Percentiles rank a stretch among this genome's conserved stretches.
Conservation (phyloP, 2,888 invertebrate species). For the Timema cristinae region DNA sequence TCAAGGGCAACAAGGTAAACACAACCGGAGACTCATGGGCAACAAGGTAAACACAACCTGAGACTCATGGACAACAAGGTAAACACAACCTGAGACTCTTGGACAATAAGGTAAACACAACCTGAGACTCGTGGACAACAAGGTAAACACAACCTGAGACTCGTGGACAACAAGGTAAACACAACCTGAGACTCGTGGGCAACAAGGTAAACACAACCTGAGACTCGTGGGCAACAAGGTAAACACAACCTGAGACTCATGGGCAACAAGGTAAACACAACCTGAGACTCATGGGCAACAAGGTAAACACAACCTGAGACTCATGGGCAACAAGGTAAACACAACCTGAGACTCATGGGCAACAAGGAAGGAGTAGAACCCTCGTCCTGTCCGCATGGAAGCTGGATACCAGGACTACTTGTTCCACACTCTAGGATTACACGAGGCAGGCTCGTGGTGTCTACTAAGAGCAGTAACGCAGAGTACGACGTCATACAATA, state of each 20-base stretch:
- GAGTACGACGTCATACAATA: no score
- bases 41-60: conserved; percentile 48
- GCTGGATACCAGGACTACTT: no score
- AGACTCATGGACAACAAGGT: conserved; percentile 64
- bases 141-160: conserved; percentile 44
- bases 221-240: conserved; percentile 64
- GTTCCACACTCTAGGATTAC: no score
- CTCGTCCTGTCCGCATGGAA: no score
- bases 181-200: conserved; percentile 56
- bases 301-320: conserved; percentile 44
- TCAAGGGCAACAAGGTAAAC: conserved; percentile 63
- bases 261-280: conserved; percentile 55
- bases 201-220: conserved; percentile 48
- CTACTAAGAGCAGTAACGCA: no score
- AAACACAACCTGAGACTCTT: conserved; percentile 48
- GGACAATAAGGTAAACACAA: conserved; percentile 55
- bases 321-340: conserved; percentile 63
- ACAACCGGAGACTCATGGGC: conserved; percentile 56
- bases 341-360: no score
- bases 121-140: conserved; percentile 59
- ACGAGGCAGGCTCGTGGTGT: no score
- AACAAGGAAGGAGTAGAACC: no score
- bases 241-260: conserved; percentile 48
- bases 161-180: conserved; percentile 63
- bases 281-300: conserved; percentile 59